Conservation (phyloP, 2,113 vertebrate species). For the Sigmodon hispidus region DNA sequence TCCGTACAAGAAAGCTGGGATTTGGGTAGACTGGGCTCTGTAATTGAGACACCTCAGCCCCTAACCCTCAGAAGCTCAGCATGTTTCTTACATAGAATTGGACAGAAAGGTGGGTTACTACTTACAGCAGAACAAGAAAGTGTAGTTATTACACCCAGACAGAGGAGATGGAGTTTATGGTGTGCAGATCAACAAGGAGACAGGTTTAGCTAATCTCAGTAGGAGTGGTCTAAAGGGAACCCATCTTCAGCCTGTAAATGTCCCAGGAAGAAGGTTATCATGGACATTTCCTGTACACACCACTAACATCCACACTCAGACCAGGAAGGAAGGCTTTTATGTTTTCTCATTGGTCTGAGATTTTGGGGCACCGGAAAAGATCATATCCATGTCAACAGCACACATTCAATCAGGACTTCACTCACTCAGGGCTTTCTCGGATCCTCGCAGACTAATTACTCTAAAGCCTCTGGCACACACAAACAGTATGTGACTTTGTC, state of each 20-base stretch:
- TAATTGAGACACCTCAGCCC: not conserved
- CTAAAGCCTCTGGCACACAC: not conserved
- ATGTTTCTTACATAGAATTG: not conserved
- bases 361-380: not conserved
- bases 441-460: not conserved
- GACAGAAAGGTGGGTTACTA: not conserved
- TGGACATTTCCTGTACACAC: not conserved
- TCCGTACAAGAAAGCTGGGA: not conserved
- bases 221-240: not conserved
- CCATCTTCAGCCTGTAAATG: not conserved
- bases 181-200: not conserved
- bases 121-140: not conserved
- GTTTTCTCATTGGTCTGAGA: not conserved
- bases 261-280: not conserved
- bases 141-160: not conserved
- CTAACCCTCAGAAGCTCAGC: not conserved
- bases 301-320: not conserved
- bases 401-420: not conserved
- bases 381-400: not conserved
- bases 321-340: not conserved
- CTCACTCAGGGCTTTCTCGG: not conserved
- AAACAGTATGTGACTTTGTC: not conserved
- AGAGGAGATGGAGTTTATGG: not conserved
- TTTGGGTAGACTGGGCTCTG: not conserved
- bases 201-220: not conserved